Percentiles rank a stretch among this genome's conserved stretches.
Evolutionary conservation across 2,888 invertebrate species (phyloP).

Genomic region (Drosophila atripex): DNA sequence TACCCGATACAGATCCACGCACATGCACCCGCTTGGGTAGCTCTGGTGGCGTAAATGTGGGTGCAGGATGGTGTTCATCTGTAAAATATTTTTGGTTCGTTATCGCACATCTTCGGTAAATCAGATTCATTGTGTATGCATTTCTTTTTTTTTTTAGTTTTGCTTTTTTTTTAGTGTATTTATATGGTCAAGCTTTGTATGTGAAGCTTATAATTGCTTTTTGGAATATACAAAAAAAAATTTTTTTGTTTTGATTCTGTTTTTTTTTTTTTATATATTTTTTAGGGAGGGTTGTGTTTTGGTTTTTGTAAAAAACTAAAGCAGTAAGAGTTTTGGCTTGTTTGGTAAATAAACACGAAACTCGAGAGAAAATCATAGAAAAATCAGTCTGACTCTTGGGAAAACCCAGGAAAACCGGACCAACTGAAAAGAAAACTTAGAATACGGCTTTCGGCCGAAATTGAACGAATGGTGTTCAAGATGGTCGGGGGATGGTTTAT

Average conservation of each 20-base stretch:
- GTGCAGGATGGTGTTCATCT: conserved; percentile 98
- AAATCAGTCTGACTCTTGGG: conserved; percentile 44
- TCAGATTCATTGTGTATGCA: conserved; percentile 47
- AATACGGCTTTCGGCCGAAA: conserved; percentile 41
- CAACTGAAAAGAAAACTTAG: conserved; percentile 20
- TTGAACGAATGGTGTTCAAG: conserved; percentile 51
- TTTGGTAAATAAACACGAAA: conserved; percentile 48
- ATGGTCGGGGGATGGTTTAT: conserved; percentile 55
- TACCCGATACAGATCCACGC: conserved; percentile 90
- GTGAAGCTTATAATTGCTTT: conserved; percentile 59
- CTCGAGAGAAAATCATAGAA: conserved; percentile 48
- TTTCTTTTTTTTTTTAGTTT: conserved; percentile 31
- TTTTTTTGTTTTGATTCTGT: conserved; percentile 38
- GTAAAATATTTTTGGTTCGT: conserved; percentile 87
- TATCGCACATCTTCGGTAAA: conserved; percentile 85
- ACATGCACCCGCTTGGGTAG: conserved; percentile 99
- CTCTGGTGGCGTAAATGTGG: conserved; percentile 99
- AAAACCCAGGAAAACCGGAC: conserved; percentile 44
- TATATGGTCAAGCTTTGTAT: conserved; percentile 52
- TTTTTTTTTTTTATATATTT: conserved; percentile 8
- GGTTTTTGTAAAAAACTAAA: conserved; percentile 53
- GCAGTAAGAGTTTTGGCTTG: conserved; percentile 42
- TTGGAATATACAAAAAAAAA: conserved; percentile 48
- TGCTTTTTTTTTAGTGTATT: conserved; percentile 42
- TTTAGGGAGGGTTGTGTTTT: conserved; percentile 43